Conservation (phyloP, 2,113 vertebrate species). For the Spilogale gracilis region DNA sequence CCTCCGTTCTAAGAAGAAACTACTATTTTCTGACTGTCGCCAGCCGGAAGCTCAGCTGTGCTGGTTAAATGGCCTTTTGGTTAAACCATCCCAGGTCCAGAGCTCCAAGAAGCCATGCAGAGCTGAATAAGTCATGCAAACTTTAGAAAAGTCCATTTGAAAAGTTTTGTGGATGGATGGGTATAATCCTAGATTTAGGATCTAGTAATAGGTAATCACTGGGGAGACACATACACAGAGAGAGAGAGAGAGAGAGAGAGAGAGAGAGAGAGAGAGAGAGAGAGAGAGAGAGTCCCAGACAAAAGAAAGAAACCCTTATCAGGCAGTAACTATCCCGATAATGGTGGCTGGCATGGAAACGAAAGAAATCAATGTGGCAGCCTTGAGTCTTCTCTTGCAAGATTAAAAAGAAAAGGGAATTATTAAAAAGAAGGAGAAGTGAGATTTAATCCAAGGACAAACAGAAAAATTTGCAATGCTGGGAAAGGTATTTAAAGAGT, state of each 20-base stretch:
- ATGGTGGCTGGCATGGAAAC: accelerated
- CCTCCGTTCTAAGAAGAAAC: constrained; percentile 49
- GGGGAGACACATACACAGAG: accelerated
- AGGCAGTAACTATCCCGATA: neutral
- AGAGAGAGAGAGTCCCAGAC: neutral
- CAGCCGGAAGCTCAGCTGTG: neutral
- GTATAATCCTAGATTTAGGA: neutral
- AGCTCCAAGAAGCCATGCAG: neutral
- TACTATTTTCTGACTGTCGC: constrained; percentile 35
- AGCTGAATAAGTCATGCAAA: neutral
- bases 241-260: neutral
- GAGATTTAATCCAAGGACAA: neutral
- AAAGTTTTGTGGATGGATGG: neutral
- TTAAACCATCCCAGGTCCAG: neutral
- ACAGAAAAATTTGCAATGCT: neutral
- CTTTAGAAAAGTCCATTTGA: neutral
- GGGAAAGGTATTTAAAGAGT: neutral
- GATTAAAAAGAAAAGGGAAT: neutral
- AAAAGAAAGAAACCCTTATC: neutral
- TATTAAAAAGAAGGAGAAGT: neutral
- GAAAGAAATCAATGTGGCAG: accelerated
- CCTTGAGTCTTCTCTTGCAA: neutral
- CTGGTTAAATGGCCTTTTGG: neutral
- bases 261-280: accelerated
- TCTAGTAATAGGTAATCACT: neutral